These are phyloP conservation scores for Halocynthia aurantium DNA, from an alignment of 23 tunicate genomes.

Conservation along the genomic window DNA sequence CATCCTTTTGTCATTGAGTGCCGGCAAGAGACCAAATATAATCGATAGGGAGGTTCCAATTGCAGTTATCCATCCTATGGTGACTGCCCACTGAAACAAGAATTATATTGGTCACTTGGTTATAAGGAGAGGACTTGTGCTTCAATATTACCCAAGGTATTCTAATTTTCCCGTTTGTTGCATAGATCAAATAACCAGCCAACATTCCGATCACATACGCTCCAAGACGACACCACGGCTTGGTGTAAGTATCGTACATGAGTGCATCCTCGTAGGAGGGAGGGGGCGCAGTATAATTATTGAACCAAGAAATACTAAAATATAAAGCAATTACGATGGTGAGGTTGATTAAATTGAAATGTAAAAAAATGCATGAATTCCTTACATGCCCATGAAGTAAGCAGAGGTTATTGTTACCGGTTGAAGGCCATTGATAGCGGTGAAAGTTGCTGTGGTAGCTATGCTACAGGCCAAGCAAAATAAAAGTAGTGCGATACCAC, in stretches of 20 bases:
- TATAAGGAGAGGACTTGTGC: neutral
- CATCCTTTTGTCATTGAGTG: constrained; percentile 7
- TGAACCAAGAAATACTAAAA: too few species aligned
- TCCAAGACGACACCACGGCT: constrained; percentile 29
- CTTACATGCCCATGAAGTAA: too few species aligned
- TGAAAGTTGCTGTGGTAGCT: too few species aligned
- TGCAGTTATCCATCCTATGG: constrained; percentile 37
- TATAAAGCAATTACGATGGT: too few species aligned
- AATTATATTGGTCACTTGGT: neutral
- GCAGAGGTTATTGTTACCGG: too few species aligned
- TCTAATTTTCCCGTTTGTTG: constrained; percentile 1
- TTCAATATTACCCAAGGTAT: constrained; percentile 14
- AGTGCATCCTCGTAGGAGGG: neutral
- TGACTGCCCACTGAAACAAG: neutral
- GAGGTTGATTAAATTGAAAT: too few species aligned
- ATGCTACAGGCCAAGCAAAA: too few species aligned
- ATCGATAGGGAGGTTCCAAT: constrained; percentile 28
- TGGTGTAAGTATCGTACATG: constrained; percentile 14
- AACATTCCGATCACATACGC: constrained; percentile 20
- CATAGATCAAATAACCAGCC: constrained; percentile 4
- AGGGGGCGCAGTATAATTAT: neutral
- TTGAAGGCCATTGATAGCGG: too few species aligned
- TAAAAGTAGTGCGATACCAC: too few species aligned
- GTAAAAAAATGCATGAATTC: too few species aligned
- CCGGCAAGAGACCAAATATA: constrained; percentile 29